Conservation (phyloP, 92 coral and sea anemone genomes). For the Epizoanthus illoricatus region DNA sequence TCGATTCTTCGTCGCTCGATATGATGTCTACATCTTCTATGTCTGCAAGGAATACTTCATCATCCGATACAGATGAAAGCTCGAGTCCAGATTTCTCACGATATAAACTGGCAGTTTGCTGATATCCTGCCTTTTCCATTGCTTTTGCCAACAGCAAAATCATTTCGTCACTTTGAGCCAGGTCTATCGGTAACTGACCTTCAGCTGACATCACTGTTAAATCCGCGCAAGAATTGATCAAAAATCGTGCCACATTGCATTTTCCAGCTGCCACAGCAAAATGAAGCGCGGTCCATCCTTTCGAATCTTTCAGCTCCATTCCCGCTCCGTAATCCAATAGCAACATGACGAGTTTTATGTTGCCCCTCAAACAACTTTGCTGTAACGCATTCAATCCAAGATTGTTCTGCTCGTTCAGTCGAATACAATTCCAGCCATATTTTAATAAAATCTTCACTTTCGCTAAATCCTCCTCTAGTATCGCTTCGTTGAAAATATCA, state of each 20-base stretch:
- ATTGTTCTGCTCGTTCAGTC: slow-evolving; percentile 67
- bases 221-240: slow-evolving; percentile 81
- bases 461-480: slow-evolving; percentile 76
- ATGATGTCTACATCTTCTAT: background rate
- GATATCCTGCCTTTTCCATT: slow-evolving; percentile 72
- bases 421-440: slow-evolving; percentile 75
- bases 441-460: slow-evolving; percentile 75
- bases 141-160: slow-evolving; percentile 60
- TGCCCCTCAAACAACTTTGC: slow-evolving; percentile 74
- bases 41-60: slow-evolving; percentile 12
- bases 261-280: slow-evolving; percentile 66
- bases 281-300: slow-evolving; percentile 76
- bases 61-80: background rate
- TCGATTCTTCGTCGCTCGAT: slow-evolving; percentile 26
- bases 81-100: slow-evolving; percentile 76
- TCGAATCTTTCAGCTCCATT: slow-evolving; percentile 59
- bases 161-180: slow-evolving; percentile 74
- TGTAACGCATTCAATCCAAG: slow-evolving; percentile 78
- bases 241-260: slow-evolving; percentile 54
- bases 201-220: slow-evolving; percentile 66
- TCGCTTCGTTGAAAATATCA: slow-evolving; percentile 72
- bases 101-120: slow-evolving; percentile 73
- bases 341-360: slow-evolving; percentile 51
- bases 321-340: slow-evolving; percentile 73
- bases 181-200: slow-evolving; percentile 77